Evolutionary conservation across 1,140 invertebrate species (phyloP), one percentile per base, ranked within the genome.

Genomic region (Anagrus nilaparvatae): DNA sequence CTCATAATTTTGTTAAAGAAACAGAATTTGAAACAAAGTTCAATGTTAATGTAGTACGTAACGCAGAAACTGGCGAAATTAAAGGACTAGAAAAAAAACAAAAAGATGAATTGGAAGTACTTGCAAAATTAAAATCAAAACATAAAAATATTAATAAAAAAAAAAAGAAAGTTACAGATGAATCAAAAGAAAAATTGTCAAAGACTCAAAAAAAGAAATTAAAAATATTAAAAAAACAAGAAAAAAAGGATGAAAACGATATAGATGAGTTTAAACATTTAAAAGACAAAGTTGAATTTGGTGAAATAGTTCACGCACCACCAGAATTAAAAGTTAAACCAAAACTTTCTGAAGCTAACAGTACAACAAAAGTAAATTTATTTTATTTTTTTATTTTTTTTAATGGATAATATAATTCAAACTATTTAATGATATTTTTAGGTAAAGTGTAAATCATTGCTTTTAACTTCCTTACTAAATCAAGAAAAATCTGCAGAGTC

Each of bases 271-370:
- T 62, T 36, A 41, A 59, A 16, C 49, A 38, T 9, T 48, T 62
- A n/a, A 58, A 61, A 31, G 80, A 82, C 53, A 59, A 70, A 40
- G 61, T 82, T 27, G 52, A 69, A 53, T 84, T 84, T 67, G 79
- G 78, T 3, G 81, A 82, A 53, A 61, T 78, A 36, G 72, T 60
- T n/a, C 74, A 80, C 55, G 76, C 68, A 42, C 80, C 80, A 12
- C 80, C 81, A 16, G 58, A 60, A 46, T 56, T 82, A 0, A 69
- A 57, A 43, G 47, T 60, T 12, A 52, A 47, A 27, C 74, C 76
- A 3, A 67, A 58, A 44, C 71, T 71, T 51, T 63, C 64, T 25
- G 49, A 51, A 47, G 44, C 33, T 29, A 44, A 53, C 20, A 63
- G 47, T 36, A 62, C 56, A 2, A 47, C 56, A 2, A 64, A 72